Evolutionary conservation across 2,888 invertebrate genomes (phyloP).

Genomic region (Lissocephala sabroskyi): DNA sequence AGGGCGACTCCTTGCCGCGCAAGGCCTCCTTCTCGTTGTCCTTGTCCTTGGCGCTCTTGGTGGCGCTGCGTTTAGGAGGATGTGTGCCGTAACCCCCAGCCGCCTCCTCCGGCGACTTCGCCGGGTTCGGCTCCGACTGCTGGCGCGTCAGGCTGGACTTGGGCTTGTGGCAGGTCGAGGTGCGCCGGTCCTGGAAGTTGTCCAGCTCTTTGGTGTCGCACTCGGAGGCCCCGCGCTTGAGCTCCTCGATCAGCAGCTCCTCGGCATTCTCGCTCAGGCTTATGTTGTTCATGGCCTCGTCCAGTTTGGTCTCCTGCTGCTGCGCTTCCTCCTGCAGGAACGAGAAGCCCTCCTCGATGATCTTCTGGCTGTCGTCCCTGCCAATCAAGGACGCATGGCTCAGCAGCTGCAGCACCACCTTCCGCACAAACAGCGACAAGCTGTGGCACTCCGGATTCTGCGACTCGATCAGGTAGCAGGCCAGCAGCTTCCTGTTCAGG

Average conservation of each 20-base stretch:
- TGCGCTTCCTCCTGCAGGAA: slow-evolving; percentile 68
- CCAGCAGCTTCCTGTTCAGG: slow-evolving; percentile 82
- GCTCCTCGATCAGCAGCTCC: slow-evolving; percentile 70
- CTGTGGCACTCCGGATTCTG: slow-evolving; percentile 89
- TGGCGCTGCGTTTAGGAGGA: slow-evolving; percentile 63
- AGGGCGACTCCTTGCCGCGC: slow-evolving; percentile 31
- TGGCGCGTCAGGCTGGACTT: slow-evolving; percentile 60
- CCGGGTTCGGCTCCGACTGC: slow-evolving; percentile 70
- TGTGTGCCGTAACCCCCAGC: slow-evolving; percentile 68
- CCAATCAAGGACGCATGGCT: slow-evolving; percentile 76
- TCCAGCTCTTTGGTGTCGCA: slow-evolving; percentile 58
- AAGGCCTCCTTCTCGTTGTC: slow-evolving; percentile 52
- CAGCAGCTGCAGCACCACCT: slow-evolving; percentile 87
- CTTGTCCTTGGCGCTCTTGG: slow-evolving; percentile 54
- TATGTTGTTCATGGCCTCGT: slow-evolving; percentile 67
- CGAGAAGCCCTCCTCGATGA: slow-evolving; percentile 67
- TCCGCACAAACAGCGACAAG: slow-evolving; percentile 87
- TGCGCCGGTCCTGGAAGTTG: slow-evolving; percentile 57
- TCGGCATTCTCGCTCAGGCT: slow-evolving; percentile 69
- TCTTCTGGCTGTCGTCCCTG: slow-evolving; percentile 64
- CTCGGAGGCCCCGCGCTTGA: slow-evolving; percentile 61
- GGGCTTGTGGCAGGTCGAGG: slow-evolving; percentile 52
- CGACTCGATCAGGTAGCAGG: slow-evolving; percentile 90
- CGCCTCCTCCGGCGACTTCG: slow-evolving; percentile 34
- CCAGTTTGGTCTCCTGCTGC: slow-evolving; percentile 67